Evolutionary conservation across 2,797 vertebrate genomes (phyloP).

Genomic region (Sardinella longiceps): DNA sequence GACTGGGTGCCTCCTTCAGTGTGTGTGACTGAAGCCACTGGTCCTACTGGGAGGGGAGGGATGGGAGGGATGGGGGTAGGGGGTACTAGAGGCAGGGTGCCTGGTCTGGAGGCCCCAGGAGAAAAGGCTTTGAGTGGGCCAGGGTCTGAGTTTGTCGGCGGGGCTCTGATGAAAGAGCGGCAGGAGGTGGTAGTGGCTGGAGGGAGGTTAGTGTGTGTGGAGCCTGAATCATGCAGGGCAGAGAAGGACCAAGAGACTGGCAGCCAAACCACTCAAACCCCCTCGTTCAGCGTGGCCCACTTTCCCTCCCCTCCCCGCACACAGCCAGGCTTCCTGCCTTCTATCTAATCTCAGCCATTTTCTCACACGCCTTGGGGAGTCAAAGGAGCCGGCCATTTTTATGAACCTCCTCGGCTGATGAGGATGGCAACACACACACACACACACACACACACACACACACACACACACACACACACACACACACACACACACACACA

Average conservation of each 20-base stretch:
- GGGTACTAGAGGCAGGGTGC: not conserved
- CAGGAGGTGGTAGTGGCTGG: not conserved
- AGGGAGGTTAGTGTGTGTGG: not conserved
- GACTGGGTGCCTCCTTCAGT: not conserved
- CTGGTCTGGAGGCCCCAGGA: not conserved
- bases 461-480: not conserved
- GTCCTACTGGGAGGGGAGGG: not conserved
- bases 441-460: no score
- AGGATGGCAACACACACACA: not conserved
- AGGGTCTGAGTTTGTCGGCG: not conserved
- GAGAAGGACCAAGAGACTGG: not conserved
- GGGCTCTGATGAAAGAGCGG: slow-evolving; percentile 4
- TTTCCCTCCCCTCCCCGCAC: not conserved
- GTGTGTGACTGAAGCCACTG: not conserved
- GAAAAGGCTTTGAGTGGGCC: not conserved
- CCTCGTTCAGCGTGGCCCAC: slow-evolving; percentile 7
- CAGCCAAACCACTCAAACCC: not conserved
- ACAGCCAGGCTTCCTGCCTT: not conserved
- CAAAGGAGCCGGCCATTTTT: not conserved
- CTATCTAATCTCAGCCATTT: slow-evolving; percentile 14
- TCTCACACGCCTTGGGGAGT: slow-evolving; percentile 14
- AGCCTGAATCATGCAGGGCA: not conserved
- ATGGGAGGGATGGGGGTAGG: not conserved
- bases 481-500: no score
- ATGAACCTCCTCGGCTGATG: slow-evolving; percentile 8